A percentile compares a stretch with the other conserved stretches of the same genome.
These are phyloP conservation scores for Eristalis intricaria DNA, from an alignment of 2,888 invertebrate genomes.

Conservation along the genomic window DNA sequence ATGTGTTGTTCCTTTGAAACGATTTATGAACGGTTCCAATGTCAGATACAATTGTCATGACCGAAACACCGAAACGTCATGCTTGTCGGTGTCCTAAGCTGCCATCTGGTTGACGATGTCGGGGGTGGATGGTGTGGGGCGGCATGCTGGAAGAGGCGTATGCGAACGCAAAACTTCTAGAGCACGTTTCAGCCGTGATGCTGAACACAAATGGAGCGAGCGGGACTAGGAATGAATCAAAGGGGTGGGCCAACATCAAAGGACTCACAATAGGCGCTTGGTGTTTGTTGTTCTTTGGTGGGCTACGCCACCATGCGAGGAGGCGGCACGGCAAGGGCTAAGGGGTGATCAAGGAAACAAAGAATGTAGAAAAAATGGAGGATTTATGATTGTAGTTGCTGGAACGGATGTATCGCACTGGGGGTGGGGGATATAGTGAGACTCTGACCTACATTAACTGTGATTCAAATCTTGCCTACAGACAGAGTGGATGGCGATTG, in stretches of 20 bases:
- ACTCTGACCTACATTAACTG: conserved; percentile 64
- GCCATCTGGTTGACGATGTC: background rate
- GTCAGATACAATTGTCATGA: conserved; percentile 68
- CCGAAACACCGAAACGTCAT: conserved; percentile 39
- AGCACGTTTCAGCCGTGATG: conserved; percentile 62
- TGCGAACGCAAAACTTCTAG: conserved; percentile 52
- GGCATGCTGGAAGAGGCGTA: background rate
- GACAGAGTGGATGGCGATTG: too few species aligned
- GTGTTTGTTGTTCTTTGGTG: background rate
- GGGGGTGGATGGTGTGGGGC: background rate
- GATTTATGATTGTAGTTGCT: conserved; percentile 63
- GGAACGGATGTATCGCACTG: conserved; percentile 46
- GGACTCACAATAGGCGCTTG: conserved; percentile 20
- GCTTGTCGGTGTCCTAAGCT: conserved; percentile 39
- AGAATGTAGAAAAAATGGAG: background rate
- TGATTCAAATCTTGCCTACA: conserved; percentile 62
- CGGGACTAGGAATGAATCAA: conserved; percentile 48
- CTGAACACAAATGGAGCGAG: conserved; percentile 59
- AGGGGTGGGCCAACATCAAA: conserved; percentile 47
- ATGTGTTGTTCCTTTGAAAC: conserved; percentile 46
- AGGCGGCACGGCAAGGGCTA: too few species aligned
- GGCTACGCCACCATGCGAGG: background rate
- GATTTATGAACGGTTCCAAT: conserved; percentile 67
- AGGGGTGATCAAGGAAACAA: background rate
- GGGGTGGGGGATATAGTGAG: conserved; percentile 16